Conservation (phyloP, 2,113 vertebrate species). For the Gymnorhina tibicen region DNA sequence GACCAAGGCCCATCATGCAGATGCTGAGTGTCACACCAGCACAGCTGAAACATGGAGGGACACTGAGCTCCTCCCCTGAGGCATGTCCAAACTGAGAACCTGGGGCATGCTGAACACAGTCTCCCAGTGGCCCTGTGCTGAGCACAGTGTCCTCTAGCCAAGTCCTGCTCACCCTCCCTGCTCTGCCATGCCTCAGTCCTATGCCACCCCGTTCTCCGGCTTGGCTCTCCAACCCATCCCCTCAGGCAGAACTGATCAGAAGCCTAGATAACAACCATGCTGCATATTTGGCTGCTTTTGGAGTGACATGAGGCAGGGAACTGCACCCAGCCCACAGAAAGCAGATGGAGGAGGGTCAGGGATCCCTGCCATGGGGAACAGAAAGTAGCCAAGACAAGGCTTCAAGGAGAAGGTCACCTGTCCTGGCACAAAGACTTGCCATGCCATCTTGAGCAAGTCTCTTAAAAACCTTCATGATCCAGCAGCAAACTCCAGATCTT, state of each 20-base stretch:
- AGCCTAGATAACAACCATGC: fast-evolving
- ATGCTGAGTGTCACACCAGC: background rate
- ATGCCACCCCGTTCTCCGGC: fast-evolving
- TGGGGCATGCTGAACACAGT: fast-evolving
- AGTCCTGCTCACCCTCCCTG: background rate
- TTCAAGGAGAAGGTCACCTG: background rate
- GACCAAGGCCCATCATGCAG: background rate
- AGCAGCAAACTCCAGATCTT: background rate
- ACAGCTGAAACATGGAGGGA: background rate
- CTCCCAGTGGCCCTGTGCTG: background rate
- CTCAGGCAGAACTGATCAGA: fast-evolving
- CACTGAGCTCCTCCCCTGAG: background rate
- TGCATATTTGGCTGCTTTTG: background rate
- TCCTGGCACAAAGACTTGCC: background rate
- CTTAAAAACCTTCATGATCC: background rate
- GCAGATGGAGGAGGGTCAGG: background rate
- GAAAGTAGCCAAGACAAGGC: background rate
- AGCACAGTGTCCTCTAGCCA: background rate
- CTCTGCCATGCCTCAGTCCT: background rate
- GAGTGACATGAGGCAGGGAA: background rate
- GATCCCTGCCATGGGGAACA: background rate
- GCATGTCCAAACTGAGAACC: background rate
- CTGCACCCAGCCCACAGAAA: background rate
- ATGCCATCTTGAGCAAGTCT: background rate
- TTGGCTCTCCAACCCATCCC: background rate